Conservation (phyloP, 2,797 vertebrate genomes). For the Salarias fasciatus region DNA sequence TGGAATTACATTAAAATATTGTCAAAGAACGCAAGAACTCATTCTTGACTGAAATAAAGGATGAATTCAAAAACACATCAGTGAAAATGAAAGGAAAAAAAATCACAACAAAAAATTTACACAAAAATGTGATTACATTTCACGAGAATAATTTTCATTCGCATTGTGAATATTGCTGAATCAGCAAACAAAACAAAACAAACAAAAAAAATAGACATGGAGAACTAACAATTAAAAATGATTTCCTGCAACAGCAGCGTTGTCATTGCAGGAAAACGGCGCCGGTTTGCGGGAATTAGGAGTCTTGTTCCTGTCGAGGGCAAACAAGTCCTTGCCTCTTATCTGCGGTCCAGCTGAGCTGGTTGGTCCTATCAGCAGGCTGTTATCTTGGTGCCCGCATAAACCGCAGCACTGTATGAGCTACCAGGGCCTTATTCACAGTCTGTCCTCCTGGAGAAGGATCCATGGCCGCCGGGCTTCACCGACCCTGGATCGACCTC, state of each 20-base stretch:
- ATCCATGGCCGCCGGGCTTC: constrained; percentile 75
- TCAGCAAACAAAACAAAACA: background rate
- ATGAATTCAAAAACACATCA: too few relatives aligned
- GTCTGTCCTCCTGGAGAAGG: constrained; percentile 73
- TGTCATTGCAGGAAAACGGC: constrained; percentile 1
- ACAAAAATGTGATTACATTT: too few relatives aligned
- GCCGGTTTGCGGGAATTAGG: constrained; percentile 45
- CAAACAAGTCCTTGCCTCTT: constrained; percentile 80
- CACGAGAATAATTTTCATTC: too few relatives aligned
- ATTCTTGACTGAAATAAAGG: too few relatives aligned
- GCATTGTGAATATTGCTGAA: background rate
- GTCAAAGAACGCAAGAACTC: too few relatives aligned
- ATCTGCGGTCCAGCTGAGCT: constrained; percentile 77
- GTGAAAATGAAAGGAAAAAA: background rate
- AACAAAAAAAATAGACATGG: background rate
- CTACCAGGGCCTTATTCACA: constrained; percentile 79
- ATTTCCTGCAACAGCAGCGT: background rate
- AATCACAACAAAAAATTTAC: too few relatives aligned
- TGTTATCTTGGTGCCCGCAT: constrained; percentile 78
- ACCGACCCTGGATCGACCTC: constrained; percentile 71
- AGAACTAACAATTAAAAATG: too few relatives aligned
- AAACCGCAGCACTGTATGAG: constrained; percentile 74
- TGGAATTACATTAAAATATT: too few relatives aligned
- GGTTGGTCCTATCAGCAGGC: constrained; percentile 72
- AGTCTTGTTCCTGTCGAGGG: constrained; percentile 69